These are phyloP conservation scores for Catharus bicknelli DNA, from an alignment of 2,113 vertebrate genomes.

Conservation along the genomic window DNA sequence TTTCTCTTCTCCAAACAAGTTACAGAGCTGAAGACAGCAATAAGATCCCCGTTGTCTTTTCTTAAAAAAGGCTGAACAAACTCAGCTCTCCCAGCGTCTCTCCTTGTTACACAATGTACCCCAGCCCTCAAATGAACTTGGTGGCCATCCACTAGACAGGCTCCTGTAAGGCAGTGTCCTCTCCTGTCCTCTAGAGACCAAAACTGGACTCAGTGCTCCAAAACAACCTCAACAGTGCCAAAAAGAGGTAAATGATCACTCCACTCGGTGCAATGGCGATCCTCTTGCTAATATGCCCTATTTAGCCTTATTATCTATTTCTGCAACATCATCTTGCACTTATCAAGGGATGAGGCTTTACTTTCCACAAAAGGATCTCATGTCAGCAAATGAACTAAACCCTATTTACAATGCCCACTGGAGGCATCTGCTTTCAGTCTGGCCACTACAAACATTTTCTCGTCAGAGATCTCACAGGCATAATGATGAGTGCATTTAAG, in stretches of 20 bases:
- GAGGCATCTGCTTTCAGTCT: background rate
- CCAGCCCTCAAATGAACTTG: background rate
- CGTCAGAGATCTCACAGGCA: background rate
- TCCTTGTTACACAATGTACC: background rate
- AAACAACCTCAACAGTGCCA: background rate
- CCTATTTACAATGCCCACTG: background rate
- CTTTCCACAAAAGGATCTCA: constrained; percentile 4
- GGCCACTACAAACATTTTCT: background rate
- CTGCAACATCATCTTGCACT: constrained; percentile 21
- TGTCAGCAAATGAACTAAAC: constrained; percentile 11
- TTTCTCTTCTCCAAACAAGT: background rate
- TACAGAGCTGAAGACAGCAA: background rate
- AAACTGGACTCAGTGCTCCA: background rate
- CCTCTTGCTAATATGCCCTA: background rate
- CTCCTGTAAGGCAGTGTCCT: background rate
- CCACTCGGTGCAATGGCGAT: fast-evolving
- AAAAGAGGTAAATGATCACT: background rate
- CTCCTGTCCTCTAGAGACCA: background rate
- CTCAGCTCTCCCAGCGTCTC: background rate
- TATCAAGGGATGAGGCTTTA: background rate
- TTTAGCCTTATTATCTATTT: background rate
- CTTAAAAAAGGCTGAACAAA: background rate
- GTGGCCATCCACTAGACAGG: background rate
- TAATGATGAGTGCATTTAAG: background rate
- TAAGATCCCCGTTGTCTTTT: background rate